These are phyloP conservation scores for Thaleichthys pacificus DNA, from an alignment of 2,797 vertebrate species.

Conservation along the genomic window DNA sequence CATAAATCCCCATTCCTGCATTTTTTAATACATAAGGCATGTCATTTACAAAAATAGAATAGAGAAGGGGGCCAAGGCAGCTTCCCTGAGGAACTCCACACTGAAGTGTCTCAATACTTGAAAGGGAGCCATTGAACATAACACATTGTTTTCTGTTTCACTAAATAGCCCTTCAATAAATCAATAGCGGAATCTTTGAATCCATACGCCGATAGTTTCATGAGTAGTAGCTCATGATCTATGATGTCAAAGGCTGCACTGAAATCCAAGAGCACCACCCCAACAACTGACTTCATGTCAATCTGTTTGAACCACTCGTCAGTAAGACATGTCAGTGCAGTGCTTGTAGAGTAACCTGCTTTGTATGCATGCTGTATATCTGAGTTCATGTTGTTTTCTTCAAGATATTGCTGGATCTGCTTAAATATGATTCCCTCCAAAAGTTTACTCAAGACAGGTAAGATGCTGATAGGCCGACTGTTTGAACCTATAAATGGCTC, in stretches of 20 bases:
- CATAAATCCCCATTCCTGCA: not conserved
- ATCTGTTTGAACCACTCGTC: constrained; percentile 2
- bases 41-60: constrained; percentile 9
- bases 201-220: not conserved
- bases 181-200: too few species aligned
- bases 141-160: constrained; percentile 1
- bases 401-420: not conserved
- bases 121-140: constrained; percentile 4
- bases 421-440: not conserved
- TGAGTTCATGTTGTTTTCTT: constrained; percentile 10
- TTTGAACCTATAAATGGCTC: not conserved
- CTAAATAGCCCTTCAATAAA: not conserved
- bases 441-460: constrained; percentile 8
- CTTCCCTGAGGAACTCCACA: too few species aligned
- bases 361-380: constrained; percentile 5
- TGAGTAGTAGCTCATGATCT: constrained; percentile 9
- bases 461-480: not conserved
- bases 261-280: not conserved
- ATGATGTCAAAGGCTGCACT: too few species aligned
- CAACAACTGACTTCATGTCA: constrained; percentile 1
- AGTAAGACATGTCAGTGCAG: not conserved
- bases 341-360: constrained; percentile 7
- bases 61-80: not conserved
- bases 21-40: constrained; percentile 12
- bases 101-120: not conserved